Evolutionary conservation across 2,113 vertebrate species (phyloP).

Genomic region (Mesocricetus auratus): DNA sequence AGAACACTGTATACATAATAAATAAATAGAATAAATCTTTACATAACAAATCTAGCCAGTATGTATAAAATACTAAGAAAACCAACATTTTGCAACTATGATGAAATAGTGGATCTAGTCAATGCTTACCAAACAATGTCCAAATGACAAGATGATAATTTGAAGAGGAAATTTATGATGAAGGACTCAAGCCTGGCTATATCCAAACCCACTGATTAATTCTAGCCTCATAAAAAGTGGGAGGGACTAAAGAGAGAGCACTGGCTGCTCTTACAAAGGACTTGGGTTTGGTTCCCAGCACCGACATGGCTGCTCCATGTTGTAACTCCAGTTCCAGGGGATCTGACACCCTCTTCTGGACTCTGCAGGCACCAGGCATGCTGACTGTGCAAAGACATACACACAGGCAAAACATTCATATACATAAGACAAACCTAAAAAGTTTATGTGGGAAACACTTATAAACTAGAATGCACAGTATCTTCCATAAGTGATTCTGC

Average conservation of each 20-base stretch:
- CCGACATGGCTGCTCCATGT: not conserved
- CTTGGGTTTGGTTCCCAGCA: not conserved
- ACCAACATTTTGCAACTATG: not conserved
- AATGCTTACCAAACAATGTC: not conserved
- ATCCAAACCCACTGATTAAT: not conserved
- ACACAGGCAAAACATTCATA: not conserved
- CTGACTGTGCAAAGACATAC: not conserved
- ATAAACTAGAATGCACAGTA: constrained; percentile 1
- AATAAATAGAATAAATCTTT: not conserved
- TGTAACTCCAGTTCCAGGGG: not conserved
- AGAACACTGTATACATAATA: not conserved
- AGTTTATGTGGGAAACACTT: not conserved
- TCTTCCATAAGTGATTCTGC: not conserved
- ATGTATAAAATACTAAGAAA: not conserved
- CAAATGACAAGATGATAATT: constrained; percentile 19
- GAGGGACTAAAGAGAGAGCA: not conserved
- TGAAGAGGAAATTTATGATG: not conserved
- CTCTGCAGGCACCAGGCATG: not conserved
- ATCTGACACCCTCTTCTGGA: not conserved
- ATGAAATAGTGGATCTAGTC: not conserved
- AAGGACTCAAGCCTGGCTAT: not conserved
- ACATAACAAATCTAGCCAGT: not conserved
- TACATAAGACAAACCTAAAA: not conserved
- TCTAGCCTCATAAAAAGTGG: not conserved
- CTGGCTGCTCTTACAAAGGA: not conserved